phyloP scores from a whole-genome alignment of 2,797 vertebrate species.

The Diplodus puntazzo region DNA sequence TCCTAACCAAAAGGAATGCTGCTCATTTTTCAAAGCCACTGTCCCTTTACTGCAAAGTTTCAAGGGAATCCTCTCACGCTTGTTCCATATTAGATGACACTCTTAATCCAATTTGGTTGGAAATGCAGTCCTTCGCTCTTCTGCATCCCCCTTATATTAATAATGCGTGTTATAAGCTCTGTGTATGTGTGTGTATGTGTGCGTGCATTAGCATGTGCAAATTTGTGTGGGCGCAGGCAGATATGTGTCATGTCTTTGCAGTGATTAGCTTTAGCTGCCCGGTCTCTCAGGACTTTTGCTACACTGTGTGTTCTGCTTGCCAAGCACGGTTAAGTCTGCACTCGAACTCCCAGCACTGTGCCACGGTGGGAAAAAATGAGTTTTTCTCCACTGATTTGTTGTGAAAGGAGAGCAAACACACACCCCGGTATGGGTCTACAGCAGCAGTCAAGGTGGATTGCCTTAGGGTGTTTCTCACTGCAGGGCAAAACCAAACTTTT shows the following conservation, averaged over 20 bases:
- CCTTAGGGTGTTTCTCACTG: constrained; percentile 56
- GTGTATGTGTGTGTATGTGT: constrained; percentile 10
- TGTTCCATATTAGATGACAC: constrained; percentile 70
- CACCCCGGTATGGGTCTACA: constrained; percentile 32
- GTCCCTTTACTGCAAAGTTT: constrained; percentile 58
- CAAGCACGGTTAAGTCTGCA: constrained; percentile 69
- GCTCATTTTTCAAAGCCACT: constrained; percentile 67
- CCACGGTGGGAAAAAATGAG: constrained; percentile 48
- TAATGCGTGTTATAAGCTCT: constrained; percentile 39
- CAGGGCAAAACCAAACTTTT: constrained; percentile 54
- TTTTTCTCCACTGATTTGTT: constrained; percentile 74
- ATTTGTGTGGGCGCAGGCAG: constrained; percentile 55
- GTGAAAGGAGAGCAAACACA: constrained; percentile 60
- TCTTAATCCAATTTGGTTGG: constrained; percentile 72
- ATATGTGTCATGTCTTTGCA: constrained; percentile 73
- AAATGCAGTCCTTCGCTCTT: constrained; percentile 39
- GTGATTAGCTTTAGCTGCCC: constrained; percentile 73
- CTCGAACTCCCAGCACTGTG: constrained; percentile 65
- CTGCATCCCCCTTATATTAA: constrained; percentile 50
- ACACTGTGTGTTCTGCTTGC: constrained; percentile 75
- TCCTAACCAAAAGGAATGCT: constrained; percentile 57
- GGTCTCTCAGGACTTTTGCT: constrained; percentile 70
- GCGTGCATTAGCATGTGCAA: constrained; percentile 54
- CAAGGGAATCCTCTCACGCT: constrained; percentile 56
- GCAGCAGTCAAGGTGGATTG: constrained; percentile 59